Conservation (phyloP, 2,797 vertebrate species). For the Pseudopleuronectes americanus region DNA sequence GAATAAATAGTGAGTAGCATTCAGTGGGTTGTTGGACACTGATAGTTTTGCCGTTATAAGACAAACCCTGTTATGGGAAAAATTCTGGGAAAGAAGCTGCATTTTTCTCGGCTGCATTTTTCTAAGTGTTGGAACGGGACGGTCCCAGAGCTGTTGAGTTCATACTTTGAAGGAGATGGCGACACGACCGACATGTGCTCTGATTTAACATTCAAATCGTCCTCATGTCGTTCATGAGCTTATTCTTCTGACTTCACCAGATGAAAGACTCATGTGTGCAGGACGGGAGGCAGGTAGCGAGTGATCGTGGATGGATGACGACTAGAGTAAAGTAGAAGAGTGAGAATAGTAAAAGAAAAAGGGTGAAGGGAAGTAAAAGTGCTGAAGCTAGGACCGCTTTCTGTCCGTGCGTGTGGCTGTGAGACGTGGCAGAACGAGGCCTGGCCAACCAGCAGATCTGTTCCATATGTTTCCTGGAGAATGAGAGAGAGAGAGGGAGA, state of each 20-base stretch:
- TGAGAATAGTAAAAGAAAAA: slow-evolving; percentile 23
- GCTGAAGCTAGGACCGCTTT: slow-evolving; percentile 31
- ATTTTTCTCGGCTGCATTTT: too few relatives aligned
- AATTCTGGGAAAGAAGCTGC: too few relatives aligned
- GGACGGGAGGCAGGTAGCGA: background rate
- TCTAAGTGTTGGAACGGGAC: too few relatives aligned
- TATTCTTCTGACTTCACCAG: background rate
- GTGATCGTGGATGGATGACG: slow-evolving; percentile 9
- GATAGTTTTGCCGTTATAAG: too few relatives aligned
- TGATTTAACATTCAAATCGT: background rate
- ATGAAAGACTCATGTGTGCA: background rate
- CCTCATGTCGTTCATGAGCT: background rate
- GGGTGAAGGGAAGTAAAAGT: slow-evolving; percentile 48
- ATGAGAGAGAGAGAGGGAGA: slow-evolving; percentile 66
- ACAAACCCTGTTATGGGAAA: too few relatives aligned
- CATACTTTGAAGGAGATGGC: too few relatives aligned
- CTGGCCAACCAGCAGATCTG: slow-evolving; percentile 89
- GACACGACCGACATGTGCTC: background rate
- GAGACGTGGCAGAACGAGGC: slow-evolving; percentile 92
- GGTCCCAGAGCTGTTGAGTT: too few relatives aligned
- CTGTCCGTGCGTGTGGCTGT: slow-evolving; percentile 54
- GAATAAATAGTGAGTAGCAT: too few relatives aligned
- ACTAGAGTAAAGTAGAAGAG: slow-evolving; percentile 17
- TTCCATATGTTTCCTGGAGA: slow-evolving; percentile 95
- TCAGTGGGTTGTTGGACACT: too few relatives aligned